Evolutionary conservation across 2,888 invertebrate genomes (phyloP).

Genomic region (Pseudanteris insignis): DNA sequence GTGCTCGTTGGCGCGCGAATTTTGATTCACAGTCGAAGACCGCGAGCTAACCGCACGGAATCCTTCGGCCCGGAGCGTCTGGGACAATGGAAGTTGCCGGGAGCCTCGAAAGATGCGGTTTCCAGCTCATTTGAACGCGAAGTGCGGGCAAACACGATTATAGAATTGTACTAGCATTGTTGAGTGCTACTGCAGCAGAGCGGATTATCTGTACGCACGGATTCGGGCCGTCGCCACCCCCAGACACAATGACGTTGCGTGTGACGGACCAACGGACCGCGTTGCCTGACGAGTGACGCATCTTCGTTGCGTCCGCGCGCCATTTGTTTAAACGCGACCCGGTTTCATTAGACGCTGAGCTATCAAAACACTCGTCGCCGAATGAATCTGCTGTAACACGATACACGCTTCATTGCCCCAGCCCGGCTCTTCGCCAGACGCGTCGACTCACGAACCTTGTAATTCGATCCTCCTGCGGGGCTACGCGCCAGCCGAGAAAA

Average conservation of each 20-base stretch:
- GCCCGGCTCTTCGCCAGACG: background rate
- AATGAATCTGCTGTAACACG: slow-evolving; percentile 14
- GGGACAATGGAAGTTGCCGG: slow-evolving; percentile 47
- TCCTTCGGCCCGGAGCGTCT: slow-evolving; percentile 44
- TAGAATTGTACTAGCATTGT: slow-evolving; percentile 54
- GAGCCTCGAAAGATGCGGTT: too few species aligned
- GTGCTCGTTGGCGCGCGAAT: slow-evolving; percentile 40
- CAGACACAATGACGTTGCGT: too few species aligned
- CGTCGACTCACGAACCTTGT: slow-evolving; percentile 6
- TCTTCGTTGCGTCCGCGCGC: background rate
- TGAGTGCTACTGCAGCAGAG: slow-evolving; percentile 34
- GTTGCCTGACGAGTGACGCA: background rate
- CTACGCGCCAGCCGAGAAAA: slow-evolving; percentile 6
- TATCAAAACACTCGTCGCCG: slow-evolving; percentile 25
- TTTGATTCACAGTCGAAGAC: slow-evolving; percentile 47
- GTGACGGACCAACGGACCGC: too few species aligned
- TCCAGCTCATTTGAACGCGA: slow-evolving; percentile 64
- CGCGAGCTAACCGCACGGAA: slow-evolving; percentile 41
- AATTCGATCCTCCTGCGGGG: slow-evolving; percentile 21
- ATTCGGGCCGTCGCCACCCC: slow-evolving; percentile 51
- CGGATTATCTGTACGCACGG: slow-evolving; percentile 61
- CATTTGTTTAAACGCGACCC: slow-evolving; percentile 17
- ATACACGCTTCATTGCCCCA: slow-evolving; percentile 1
- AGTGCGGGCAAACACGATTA: slow-evolving; percentile 60
- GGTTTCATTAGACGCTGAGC: slow-evolving; percentile 13